These are phyloP conservation scores for Poicephalus meyeri DNA, from an alignment of 2,113 vertebrate species.

Conservation along the genomic window DNA sequence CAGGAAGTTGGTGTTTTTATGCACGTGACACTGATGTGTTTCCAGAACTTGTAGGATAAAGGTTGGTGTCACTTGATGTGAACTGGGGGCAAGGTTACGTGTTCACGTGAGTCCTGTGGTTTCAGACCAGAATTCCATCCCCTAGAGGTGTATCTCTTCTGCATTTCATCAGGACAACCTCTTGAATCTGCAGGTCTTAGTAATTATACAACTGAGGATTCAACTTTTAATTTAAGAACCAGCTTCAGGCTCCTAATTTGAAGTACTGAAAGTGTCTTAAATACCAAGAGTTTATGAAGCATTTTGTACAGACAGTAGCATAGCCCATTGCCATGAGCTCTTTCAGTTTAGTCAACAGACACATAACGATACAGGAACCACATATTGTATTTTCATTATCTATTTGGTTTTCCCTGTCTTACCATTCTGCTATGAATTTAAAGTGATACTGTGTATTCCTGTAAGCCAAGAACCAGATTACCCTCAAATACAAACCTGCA, in stretches of 20 bases:
- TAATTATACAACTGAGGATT: not conserved
- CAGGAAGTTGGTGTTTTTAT: not conserved
- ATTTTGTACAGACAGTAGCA: not conserved
- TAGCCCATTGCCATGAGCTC: not conserved
- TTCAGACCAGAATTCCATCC: not conserved
- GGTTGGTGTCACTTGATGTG: not conserved
- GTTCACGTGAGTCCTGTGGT: not conserved
- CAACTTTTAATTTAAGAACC: not conserved
- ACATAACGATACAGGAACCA: not conserved
- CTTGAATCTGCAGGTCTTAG: not conserved
- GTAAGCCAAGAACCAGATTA: not conserved
- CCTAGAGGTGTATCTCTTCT: not conserved
- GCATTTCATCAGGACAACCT: not conserved
- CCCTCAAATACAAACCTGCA: not conserved
- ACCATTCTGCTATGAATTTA: not conserved
- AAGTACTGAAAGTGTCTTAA: not conserved
- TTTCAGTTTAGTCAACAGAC: not conserved
- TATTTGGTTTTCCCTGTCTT: not conserved
- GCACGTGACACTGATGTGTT: not conserved
- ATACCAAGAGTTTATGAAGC: not conserved
- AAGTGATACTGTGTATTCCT: not conserved
- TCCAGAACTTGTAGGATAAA: not conserved
- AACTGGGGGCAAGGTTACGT: not conserved
- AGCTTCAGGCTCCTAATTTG: not conserved
- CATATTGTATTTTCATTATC: not conserved